Base-by-base conservation (phyloP, 37 sponge, comb jelly and placozoan genomes). In the Cladorhizidae sp. region DNA sequence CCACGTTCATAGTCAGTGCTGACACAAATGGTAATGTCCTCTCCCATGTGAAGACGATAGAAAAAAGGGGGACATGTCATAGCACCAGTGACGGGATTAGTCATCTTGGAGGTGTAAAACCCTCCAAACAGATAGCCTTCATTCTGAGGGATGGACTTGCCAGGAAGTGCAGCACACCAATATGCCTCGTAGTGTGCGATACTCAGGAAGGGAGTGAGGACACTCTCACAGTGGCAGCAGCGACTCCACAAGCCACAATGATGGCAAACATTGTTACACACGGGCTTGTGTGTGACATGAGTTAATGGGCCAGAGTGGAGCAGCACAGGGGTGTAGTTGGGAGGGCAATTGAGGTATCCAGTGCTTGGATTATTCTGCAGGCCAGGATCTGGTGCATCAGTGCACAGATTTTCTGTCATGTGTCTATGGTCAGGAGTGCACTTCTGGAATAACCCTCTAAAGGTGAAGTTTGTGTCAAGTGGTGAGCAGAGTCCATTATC, bases 51-150 rank as follows among this genome's bases (percentile, higher is more conserved):
- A 22, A 93, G 71, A 0, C 80, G 70, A 15, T 70, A 26, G 38
- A 74, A 93, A 37, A 88, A 83, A 1, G 15, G 36, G 2, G 94
- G 94, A 40, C 94, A 93, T 22, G 71, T 36, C 76, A 67, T 76
- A 8, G 90, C 43, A 7, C 83, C 64, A 11, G 90, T 89, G 45
- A 89, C 49, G 1, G 94, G 94, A 62, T 93, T 93, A 36, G 64
- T 51, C 3, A 40, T 38, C 9, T 57, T 86, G 26, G 90, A 63
- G 0, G 90, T 89, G 64, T 71, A 93, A 31, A 83, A 62, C 43
- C 94, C 94, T 37, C 94, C 94, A 67, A 93, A 93, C 7, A 93
- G 83, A 50, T 73, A 93, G 25, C 94, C 94, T 37, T 28, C 36
- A 52, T 80, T 56, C 23, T 63, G 64, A 2, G 28, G 70, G 0